A percentile compares a stretch with the other conserved stretches of the same genome.
Evolutionary conservation across 1,140 invertebrate species (phyloP).

Genomic region (Galendromus occidentalis): DNA sequence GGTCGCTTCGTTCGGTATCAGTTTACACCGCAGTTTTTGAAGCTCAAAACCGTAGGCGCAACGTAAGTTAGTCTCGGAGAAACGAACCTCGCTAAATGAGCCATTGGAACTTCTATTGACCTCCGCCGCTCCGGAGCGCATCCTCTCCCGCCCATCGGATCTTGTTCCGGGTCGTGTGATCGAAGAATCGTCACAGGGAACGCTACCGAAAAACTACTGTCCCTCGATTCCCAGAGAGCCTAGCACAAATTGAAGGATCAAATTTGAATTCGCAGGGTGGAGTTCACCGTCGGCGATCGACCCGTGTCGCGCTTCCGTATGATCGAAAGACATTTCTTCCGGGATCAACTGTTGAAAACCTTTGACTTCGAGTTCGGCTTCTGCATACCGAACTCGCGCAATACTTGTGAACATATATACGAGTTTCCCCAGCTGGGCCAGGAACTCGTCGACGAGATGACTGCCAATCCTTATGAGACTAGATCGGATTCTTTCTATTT

Average conservation of each 20-base stretch:
- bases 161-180: too few species aligned
- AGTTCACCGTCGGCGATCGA: conserved; percentile 79
- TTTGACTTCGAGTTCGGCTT: conserved; percentile 99
- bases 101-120: not conserved
- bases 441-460: conserved; percentile 82
- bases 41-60: conserved; percentile 80
- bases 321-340: conserved; percentile 94
- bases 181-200: too few species aligned
- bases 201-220: too few species aligned
- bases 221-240: too few species aligned
- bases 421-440: conserved; percentile 75
- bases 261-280: conserved; percentile 46
- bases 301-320: conserved; percentile 89
- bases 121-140: too few species aligned
- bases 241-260: too few species aligned
- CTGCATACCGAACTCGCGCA: conserved; percentile 89
- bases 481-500: conserved; percentile 97
- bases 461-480: conserved; percentile 82
- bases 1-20: conserved; percentile 91
- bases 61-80: conserved; percentile 44
- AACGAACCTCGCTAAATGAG: too few species aligned
- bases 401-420: conserved; percentile 97
- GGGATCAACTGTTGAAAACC: conserved; percentile 80
- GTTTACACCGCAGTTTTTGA: conserved; percentile 85
- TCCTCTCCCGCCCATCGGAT: too few species aligned